A percentile compares a stretch with the other conserved stretches of the same genome.
phyloP scores from a whole-genome alignment of 2,113 vertebrate species.

The Erythrocebus patas region DNA sequence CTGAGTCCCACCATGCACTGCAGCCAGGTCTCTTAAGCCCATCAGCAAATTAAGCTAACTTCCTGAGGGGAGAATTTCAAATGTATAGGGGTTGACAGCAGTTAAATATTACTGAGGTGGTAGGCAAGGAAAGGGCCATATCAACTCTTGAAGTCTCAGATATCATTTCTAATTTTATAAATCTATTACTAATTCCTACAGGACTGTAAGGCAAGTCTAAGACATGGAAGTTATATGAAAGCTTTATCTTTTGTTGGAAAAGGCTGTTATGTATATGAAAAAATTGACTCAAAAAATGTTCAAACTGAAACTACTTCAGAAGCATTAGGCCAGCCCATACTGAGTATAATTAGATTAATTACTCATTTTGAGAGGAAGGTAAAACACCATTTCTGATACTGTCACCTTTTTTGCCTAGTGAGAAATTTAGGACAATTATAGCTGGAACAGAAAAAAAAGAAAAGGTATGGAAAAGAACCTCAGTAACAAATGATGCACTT shows the following conservation, averaged over 20 bases:
- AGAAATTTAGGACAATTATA: slow-evolving; percentile 20
- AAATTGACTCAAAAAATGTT: neutral
- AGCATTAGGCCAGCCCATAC: neutral
- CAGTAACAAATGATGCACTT: neutral
- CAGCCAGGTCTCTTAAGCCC: slow-evolving; percentile 50
- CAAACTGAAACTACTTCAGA: slow-evolving; percentile 18
- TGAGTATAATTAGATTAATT: slow-evolving; percentile 36
- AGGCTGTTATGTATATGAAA: neutral
- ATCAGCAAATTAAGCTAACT: slow-evolving; percentile 49
- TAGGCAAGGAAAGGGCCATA: neutral
- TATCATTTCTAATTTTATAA: slow-evolving; percentile 3
- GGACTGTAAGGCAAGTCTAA: neutral
- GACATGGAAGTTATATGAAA: neutral
- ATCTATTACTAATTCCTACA: neutral
- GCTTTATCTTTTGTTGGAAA: slow-evolving; percentile 34
- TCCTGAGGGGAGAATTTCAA: slow-evolving; percentile 37
- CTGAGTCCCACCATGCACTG: neutral
- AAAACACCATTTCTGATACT: neutral
- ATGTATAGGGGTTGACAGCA: neutral
- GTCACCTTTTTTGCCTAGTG: neutral
- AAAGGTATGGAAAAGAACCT: neutral
- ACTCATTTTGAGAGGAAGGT: neutral
- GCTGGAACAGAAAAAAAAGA: neutral
- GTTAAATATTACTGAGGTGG: slow-evolving; percentile 2
- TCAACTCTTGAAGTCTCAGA: neutral